phyloP scores from a whole-genome alignment of 2,797 vertebrate species.

The Eospalax fontanierii region DNA sequence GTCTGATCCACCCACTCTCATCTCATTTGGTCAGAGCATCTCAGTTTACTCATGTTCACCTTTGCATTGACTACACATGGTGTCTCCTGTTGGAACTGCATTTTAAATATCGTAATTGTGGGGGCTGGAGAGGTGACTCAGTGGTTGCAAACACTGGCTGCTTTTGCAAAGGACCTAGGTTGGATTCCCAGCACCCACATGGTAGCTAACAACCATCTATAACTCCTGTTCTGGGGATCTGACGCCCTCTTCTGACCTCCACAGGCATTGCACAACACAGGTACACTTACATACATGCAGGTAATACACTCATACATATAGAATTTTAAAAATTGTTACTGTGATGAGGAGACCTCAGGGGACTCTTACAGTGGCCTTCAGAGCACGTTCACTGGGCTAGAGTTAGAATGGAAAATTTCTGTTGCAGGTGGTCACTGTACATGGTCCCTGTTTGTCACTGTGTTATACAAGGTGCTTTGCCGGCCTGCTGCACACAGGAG shows the following conservation, averaged over 20 bases:
- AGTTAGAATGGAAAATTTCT: not conserved
- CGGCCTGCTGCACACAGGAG: accelerated
- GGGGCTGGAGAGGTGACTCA: no score
- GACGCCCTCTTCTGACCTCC: no score
- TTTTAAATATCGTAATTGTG: not conserved
- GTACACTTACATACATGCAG: no score
- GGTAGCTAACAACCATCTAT: no score
- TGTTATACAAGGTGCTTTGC: not conserved
- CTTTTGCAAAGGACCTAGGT: no score
- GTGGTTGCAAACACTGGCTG: no score
- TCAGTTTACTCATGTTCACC: accelerated
- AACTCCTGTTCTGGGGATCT: no score
- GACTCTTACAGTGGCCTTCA: accelerated
- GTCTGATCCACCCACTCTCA: no score
- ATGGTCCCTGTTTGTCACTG: accelerated
- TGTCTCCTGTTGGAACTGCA: not conserved
- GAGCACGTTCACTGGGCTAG: not conserved
- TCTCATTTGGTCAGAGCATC: not conserved
- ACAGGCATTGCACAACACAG: no score
- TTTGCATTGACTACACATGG: not conserved
- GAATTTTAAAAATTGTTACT: no score
- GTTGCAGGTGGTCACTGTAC: not conserved
- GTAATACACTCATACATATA: no score
- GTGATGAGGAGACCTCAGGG: not conserved
- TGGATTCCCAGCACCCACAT: no score